These are phyloP conservation scores for Arothron firmamentum DNA, from an alignment of 2,113 vertebrate species.

Conservation along the genomic window DNA sequence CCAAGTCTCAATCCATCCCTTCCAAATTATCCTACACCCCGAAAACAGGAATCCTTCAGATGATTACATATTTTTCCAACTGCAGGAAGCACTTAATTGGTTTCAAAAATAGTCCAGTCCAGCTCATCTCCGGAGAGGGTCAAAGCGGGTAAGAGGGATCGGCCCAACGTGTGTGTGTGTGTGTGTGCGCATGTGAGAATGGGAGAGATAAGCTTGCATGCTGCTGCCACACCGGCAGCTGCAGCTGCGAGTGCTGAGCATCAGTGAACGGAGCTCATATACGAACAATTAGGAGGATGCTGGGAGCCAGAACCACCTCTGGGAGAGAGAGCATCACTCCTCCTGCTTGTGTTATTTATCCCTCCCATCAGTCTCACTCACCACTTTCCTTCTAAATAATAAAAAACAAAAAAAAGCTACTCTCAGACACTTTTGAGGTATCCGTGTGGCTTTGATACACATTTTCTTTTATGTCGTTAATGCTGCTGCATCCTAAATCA, in stretches of 20 bases:
- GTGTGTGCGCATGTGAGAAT: slow-evolving; percentile 12
- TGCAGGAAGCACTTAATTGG: slow-evolving; percentile 51
- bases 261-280: slow-evolving; percentile 40
- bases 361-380: slow-evolving; percentile 22
- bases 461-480: no score
- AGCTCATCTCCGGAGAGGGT: slow-evolving; percentile 33
- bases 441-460: neutral
- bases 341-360: slow-evolving; percentile 17
- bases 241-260: slow-evolving; percentile 36
- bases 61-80: slow-evolving; percentile 28
- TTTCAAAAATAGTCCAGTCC: slow-evolving; percentile 45
- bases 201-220: slow-evolving; percentile 10
- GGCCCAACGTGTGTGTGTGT: slow-evolving; percentile 17
- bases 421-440: slow-evolving; percentile 3
- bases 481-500: neutral
- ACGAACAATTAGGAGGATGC: slow-evolving; percentile 16
- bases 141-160: slow-evolving; percentile 25
- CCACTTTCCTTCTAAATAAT: slow-evolving; percentile 15
- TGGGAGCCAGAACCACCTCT: slow-evolving; percentile 27
- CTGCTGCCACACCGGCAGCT: slow-evolving; percentile 19
- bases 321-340: slow-evolving; percentile 35
- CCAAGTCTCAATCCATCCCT: slow-evolving; percentile 12
- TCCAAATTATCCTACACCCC: slow-evolving; percentile 9
- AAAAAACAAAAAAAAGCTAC: slow-evolving; percentile 16
- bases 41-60: slow-evolving; percentile 23